A percentile compares a stretch with the other conserved stretches of the same genome.
These are phyloP conservation scores for Protomyctophum bolini DNA, from an alignment of 2,113 vertebrate genomes.

Conservation along the genomic window DNA sequence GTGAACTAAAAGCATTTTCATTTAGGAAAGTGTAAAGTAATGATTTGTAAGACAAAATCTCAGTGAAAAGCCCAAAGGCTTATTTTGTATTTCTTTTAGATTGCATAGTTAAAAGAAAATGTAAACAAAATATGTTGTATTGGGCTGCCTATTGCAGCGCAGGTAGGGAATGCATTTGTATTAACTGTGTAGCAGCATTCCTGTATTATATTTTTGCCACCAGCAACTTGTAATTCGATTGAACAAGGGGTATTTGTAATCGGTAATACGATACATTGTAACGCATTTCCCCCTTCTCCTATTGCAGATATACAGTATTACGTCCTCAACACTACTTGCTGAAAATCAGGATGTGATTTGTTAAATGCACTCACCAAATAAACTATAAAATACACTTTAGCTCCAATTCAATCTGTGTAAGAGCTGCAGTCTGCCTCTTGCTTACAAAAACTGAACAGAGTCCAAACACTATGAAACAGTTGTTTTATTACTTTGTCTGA, in stretches of 20 bases:
- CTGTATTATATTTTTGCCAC: no score
- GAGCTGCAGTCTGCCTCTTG: slow-evolving; percentile 53
- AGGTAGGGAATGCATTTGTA: no score
- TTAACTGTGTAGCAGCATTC: no score
- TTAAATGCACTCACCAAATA: slow-evolving; percentile 61
- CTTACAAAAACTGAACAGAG: slow-evolving; percentile 39
- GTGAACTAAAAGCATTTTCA: no score
- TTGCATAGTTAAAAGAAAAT: no score
- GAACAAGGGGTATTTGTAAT: not conserved
- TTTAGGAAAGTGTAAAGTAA: no score
- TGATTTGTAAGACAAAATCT: no score
- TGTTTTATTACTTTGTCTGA: slow-evolving; percentile 44
- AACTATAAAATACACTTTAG: slow-evolving; percentile 66
- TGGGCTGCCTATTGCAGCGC: no score
- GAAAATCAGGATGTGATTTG: slow-evolving; percentile 57
- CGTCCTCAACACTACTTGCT: not conserved
- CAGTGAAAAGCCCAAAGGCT: no score
- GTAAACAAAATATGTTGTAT: no score
- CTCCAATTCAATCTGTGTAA: slow-evolving; percentile 67
- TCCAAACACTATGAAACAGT: slow-evolving; percentile 60
- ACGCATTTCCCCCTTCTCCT: not conserved
- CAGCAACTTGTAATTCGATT: not conserved
- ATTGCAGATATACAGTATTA: not conserved
- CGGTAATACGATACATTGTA: not conserved
- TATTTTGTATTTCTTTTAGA: no score